Evolutionary conservation across 2,797 vertebrate genomes (phyloP).

Genomic region (Urophycis tenuis): DNA sequence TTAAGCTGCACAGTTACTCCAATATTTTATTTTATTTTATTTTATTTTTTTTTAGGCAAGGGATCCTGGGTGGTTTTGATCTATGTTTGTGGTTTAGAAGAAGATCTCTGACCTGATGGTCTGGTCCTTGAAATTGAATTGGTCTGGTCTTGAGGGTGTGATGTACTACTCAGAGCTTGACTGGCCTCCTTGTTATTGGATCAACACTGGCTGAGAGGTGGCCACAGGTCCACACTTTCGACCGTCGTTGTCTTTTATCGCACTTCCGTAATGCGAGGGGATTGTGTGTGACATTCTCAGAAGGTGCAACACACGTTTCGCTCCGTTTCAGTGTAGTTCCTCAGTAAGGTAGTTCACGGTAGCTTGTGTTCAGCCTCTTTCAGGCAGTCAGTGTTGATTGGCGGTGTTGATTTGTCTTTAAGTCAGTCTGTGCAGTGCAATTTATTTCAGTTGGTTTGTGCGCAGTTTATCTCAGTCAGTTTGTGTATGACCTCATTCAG

Average conservation of each 20-base stretch:
- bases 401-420: not conserved
- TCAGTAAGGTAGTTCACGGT: not conserved
- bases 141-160: not conserved
- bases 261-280: not conserved
- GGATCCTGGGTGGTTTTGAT: not conserved
- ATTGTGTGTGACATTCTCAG: not conserved
- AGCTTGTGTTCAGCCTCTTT: not conserved
- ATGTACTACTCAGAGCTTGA: not conserved
- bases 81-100: no score
- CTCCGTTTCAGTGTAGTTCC: not conserved
- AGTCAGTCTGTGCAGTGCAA: not conserved
- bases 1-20: not conserved
- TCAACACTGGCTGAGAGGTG: not conserved
- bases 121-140: not conserved
- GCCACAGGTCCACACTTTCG: not conserved
- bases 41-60: no score
- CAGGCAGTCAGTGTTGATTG: not conserved
- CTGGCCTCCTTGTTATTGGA: not conserved
- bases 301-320: not conserved
- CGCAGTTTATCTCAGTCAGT: no score
- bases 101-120: no score
- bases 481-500: not conserved
- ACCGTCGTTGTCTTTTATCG: not conserved
- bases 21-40: no score
- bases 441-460: no score